A percentile compares a stretch with the other conserved stretches of the same genome.
These are phyloP conservation scores for Calyptomena viridis DNA, from an alignment of 2,113 vertebrate species.

Conservation along the genomic window DNA sequence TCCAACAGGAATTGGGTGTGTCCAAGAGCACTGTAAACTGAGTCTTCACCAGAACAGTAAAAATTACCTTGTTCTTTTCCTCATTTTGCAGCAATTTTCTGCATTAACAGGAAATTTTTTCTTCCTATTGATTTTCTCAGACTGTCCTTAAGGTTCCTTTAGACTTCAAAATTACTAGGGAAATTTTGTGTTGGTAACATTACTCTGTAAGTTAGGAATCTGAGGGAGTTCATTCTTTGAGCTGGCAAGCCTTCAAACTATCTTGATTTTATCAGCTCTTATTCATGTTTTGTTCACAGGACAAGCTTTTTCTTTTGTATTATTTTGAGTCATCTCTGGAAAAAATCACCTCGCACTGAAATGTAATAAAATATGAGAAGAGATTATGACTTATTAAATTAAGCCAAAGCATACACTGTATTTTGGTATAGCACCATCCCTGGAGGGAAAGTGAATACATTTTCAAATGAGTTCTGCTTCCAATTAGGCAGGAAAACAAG, in stretches of 20 bases:
- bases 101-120: not conserved
- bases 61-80: constrained; percentile 39
- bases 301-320: constrained; percentile 64
- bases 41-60: constrained; percentile 11
- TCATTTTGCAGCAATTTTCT: not conserved
- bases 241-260: constrained; percentile 63
- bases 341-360: constrained; percentile 59
- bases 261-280: constrained; percentile 68
- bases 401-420: constrained; percentile 61
- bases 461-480: constrained; percentile 59
- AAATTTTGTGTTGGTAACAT: constrained; percentile 41
- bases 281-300: constrained; percentile 60
- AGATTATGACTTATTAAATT: constrained; percentile 70
- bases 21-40: not conserved
- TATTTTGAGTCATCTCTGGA: constrained; percentile 69
- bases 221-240: constrained; percentile 52
- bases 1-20: not conserved
- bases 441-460: constrained; percentile 47
- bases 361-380: constrained; percentile 63
- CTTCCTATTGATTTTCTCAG: constrained; percentile 16
- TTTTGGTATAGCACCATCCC: constrained; percentile 50
- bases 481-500: constrained; percentile 63
- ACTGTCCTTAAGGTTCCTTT: constrained; percentile 44
- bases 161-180: constrained; percentile 27
- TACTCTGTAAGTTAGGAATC: constrained; percentile 52